Evolutionary conservation across 2,797 vertebrate genomes (phyloP).

Genomic region (Sylvilagus floridanus): DNA sequence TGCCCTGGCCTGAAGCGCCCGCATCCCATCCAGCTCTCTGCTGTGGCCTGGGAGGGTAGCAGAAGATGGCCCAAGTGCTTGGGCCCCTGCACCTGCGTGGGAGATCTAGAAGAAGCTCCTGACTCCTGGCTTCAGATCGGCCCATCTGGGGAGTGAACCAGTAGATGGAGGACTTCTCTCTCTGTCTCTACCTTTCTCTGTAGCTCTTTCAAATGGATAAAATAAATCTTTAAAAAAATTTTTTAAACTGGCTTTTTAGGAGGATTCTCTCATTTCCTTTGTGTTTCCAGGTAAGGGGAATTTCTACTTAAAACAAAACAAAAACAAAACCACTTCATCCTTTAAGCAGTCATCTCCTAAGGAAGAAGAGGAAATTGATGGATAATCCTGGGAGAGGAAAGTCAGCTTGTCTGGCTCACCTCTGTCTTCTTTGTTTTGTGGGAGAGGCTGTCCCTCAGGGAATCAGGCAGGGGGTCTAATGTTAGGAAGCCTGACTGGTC

Average conservation of each 20-base stretch:
- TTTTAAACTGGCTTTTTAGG: neutral
- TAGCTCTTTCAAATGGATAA: no score
- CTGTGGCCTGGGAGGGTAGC: no score
- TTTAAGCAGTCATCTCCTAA: neutral
- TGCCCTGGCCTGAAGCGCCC: no score
- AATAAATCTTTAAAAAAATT: no score
- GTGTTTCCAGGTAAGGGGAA: neutral
- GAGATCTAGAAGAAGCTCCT: no score
- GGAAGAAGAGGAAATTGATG: neutral
- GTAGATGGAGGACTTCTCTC: no score
- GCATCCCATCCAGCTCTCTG: no score
- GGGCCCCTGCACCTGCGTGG: no score
- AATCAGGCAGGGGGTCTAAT: neutral
- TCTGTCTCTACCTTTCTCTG: no score
- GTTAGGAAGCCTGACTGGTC: neutral
- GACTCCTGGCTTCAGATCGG: no score
- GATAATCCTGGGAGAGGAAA: neutral
- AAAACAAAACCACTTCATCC: neutral
- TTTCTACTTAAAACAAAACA: neutral
- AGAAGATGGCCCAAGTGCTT: no score
- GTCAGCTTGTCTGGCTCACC: neutral
- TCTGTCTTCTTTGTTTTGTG: neutral
- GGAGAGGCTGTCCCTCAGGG: neutral
- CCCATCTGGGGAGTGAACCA: no score
- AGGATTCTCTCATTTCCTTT: conserved; percentile 4